Evolutionary conservation across 2,888 invertebrate species (phyloP).

Genomic region (Ochlodes sylvanus): DNA sequence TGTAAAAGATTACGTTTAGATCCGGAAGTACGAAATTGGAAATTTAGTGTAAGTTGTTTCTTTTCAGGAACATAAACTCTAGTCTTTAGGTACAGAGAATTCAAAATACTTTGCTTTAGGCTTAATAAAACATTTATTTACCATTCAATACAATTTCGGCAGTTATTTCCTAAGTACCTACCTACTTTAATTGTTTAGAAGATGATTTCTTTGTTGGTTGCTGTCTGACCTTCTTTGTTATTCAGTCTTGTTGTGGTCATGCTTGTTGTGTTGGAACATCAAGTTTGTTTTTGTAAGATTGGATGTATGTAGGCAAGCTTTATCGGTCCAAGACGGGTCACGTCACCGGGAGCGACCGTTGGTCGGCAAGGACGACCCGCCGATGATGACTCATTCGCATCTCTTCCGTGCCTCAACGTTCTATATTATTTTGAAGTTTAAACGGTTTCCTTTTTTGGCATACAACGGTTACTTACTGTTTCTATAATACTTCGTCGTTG

Average conservation of each 20-base stretch:
- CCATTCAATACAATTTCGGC: too few species aligned
- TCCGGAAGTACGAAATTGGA: too few species aligned
- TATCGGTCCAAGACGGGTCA: constrained; percentile 25
- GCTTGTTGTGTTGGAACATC: constrained; percentile 1
- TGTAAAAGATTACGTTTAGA: too few species aligned
- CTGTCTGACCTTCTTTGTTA: constrained; percentile 6
- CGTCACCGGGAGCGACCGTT: constrained; percentile 44
- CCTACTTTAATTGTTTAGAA: neutral
- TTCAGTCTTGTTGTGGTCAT: constrained; percentile 19
- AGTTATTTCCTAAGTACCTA: neutral
- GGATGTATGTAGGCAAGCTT: constrained; percentile 10
- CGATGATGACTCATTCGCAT: constrained; percentile 57
- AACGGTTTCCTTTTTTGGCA: constrained; percentile 48
- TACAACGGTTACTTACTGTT: constrained; percentile 37
- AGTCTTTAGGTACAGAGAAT: too few species aligned
- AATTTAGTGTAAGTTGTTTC: too few species aligned
- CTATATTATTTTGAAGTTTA: constrained; percentile 54
- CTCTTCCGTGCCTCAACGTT: constrained; percentile 48
- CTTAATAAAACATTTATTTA: too few species aligned
- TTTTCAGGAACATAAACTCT: too few species aligned
- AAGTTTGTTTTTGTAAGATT: constrained; percentile 29
- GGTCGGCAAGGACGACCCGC: constrained; percentile 58
- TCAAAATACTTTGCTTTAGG: too few species aligned
- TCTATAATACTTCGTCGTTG: neutral
- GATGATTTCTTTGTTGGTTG: neutral